These are phyloP conservation scores for Tamias sibiricus DNA, from an alignment of 2,113 vertebrate genomes.

Conservation along the genomic window DNA sequence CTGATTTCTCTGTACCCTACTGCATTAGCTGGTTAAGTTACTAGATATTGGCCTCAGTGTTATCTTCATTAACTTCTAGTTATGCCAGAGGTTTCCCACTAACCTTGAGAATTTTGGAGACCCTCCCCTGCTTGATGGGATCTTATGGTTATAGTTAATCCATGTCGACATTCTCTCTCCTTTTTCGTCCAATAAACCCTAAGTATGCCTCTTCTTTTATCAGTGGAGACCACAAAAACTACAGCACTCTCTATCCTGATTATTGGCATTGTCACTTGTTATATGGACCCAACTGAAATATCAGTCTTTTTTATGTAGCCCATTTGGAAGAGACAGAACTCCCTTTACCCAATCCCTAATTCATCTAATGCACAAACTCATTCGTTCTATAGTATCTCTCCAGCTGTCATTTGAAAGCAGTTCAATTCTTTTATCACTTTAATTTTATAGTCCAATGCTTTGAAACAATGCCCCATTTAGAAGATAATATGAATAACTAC, in stretches of 20 bases:
- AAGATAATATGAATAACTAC: slow-evolving; percentile 57
- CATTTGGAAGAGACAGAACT: neutral
- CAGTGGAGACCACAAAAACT: neutral
- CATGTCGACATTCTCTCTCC: neutral
- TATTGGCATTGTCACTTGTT: neutral
- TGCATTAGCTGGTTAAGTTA: neutral
- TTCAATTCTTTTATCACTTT: slow-evolving; percentile 24
- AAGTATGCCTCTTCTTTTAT: neutral
- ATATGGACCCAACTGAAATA: neutral
- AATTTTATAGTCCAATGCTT: slow-evolving; percentile 40
- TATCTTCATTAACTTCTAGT: neutral
- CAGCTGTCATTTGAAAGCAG: slow-evolving; percentile 25
- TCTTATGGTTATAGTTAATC: neutral
- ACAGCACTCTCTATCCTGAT: neutral
- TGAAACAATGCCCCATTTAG: slow-evolving; percentile 54
- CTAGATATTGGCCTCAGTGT: accelerated
- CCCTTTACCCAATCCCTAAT: neutral
- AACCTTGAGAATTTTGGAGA: neutral
- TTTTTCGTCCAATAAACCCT: neutral
- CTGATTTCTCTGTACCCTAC: neutral
- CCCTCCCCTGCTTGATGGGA: accelerated
- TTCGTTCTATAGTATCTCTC: neutral
- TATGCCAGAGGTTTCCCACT: accelerated
- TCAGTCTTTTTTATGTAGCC: neutral
- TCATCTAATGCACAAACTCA: neutral